Conservation (phyloP, 1,140 invertebrate genomes). For the Bombus pascuorum region DNA sequence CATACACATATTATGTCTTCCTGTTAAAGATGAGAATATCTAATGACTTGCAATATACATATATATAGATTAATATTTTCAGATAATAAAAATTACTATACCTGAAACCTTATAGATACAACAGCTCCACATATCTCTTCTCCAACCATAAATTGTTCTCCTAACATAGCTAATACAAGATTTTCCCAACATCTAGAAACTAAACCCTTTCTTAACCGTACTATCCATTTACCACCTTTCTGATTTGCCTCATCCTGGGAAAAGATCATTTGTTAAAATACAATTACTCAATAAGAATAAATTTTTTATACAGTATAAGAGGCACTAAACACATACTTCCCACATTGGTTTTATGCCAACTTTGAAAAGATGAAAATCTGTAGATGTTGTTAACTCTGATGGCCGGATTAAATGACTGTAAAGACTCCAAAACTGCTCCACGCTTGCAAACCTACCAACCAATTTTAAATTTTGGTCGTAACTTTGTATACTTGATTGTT, state of each 20-base stretch:
- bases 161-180: slow-evolving; percentile 97
- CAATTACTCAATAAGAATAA: neutral
- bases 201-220: slow-evolving; percentile 96
- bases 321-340: slow-evolving; percentile 86
- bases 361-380: slow-evolving; percentile 99
- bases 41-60: neutral
- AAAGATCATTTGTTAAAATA: slow-evolving; percentile 1
- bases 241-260: slow-evolving; percentile 94
- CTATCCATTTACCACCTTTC: slow-evolving; percentile 98
- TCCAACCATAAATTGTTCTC: slow-evolving; percentile 99
- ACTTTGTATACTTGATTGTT: slow-evolving; percentile 85
- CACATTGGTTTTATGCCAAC: slow-evolving; percentile 99
- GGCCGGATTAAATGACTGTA: slow-evolving; percentile 96
- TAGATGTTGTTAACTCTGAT: slow-evolving; percentile 93
- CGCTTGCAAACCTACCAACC: slow-evolving; percentile 93
- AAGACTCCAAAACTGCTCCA: slow-evolving; percentile 98
- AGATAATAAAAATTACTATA: slow-evolving; percentile 74
- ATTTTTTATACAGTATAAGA: too few species aligned
- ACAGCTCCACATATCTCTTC: slow-evolving; percentile 99
- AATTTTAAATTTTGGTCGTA: slow-evolving; percentile 89
- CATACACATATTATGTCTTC: slow-evolving; percentile 99
- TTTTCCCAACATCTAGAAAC: slow-evolving; percentile 99
- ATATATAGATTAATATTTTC: neutral
- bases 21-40: slow-evolving; percentile 79
- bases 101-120: slow-evolving; percentile 96